These are phyloP conservation scores for Prunella fulvescens DNA, from an alignment of 2,113 vertebrate genomes.

Conservation along the genomic window DNA sequence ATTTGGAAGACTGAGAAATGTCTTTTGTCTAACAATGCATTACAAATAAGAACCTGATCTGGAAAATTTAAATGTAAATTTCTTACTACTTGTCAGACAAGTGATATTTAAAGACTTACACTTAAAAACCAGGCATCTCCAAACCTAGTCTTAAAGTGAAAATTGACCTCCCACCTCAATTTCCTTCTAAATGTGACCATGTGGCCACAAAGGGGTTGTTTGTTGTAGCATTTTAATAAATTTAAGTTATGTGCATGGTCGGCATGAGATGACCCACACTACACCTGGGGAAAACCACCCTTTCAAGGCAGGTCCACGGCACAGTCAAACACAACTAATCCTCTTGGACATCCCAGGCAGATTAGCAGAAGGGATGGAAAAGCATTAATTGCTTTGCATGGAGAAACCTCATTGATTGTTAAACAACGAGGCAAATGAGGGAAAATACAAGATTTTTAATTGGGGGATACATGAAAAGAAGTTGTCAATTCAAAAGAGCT, in stretches of 20 bases:
- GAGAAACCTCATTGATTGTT: not conserved
- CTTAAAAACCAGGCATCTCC: conserved; percentile 9
- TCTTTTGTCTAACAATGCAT: not conserved
- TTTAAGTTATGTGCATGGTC: not conserved
- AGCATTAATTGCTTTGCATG: not conserved
- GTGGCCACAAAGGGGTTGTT: not conserved
- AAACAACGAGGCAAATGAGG: not conserved
- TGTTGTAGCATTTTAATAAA: not conserved
- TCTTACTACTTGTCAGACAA: not conserved
- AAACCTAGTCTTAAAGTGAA: not conserved
- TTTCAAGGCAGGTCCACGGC: not conserved
- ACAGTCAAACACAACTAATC: not conserved
- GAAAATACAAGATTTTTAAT: not conserved
- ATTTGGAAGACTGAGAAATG: not conserved
- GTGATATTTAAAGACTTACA: not conserved
- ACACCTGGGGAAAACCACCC: rapidly evolving
- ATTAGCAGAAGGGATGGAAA: not conserved
- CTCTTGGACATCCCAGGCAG: not conserved
- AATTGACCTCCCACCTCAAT: conserved; percentile 32
- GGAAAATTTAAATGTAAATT: conserved; percentile 45
- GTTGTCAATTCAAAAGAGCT: not conserved
- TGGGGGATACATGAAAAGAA: not conserved
- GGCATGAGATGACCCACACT: not conserved
- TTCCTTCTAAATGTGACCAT: not conserved
- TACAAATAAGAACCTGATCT: not conserved